Conservation (phyloP, 2,113 vertebrate species). For the mouse (Mus musculus) region GRCm39 chr10:42906001-42906500, state of each 20-base stretch:
- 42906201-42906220: background rate
- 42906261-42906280: background rate
- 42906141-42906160: background rate
- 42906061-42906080: slow-evolving; percentile 8
- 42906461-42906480: background rate
- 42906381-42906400: too few species aligned
- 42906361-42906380: too few species aligned
- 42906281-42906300: background rate
- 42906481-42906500: background rate
- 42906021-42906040: background rate
- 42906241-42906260: background rate
- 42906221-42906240: background rate
- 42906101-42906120: slow-evolving; percentile 8
- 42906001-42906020: background rate
- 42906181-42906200: background rate
- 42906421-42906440: too few species aligned
- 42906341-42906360: background rate
- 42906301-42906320: background rate
- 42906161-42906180: background rate
- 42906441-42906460: background rate
- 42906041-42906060: slow-evolving; percentile 5
- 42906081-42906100: slow-evolving; percentile 6
- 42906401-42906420: too few species aligned
- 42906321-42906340: background rate
- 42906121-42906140: background rate